Evolutionary conservation across 2,113 vertebrate species (phyloP), one percentile per base, ranked within the genome.

Genomic region (Corapipo altera): DNA sequence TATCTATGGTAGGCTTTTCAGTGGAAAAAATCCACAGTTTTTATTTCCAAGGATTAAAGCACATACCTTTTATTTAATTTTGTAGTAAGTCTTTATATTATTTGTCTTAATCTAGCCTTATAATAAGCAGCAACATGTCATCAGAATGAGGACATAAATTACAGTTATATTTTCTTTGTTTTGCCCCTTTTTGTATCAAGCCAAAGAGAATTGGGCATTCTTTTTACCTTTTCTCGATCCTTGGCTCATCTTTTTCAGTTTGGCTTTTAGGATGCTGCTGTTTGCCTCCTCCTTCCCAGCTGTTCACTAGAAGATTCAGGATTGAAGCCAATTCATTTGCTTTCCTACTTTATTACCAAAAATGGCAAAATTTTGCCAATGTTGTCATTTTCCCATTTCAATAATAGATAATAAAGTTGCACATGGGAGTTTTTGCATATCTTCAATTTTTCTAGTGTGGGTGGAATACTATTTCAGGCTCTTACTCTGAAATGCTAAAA

Each of bases 271-370:
- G 62, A 75, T 93, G 85, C 94, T 96, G 91, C 91, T 96, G 95
- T 96, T 95, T 85, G 75, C 85, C 83, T 96, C 87, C 82, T 96
- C 59, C 81, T 94, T 96, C 91, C 89, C 89, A 96, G 93, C 91
- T 96, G 88, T 93, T 96, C 93, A 77, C 85, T 89, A 69, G 67
- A 90, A 90, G 76, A 62, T 88, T 90, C 46, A 67, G 67, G 51
- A 85, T 69, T 83, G 46, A 85, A 83, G 89, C 89, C 71, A 96
- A 74, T 96, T 95, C 88, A 73, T 94, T 94, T 96, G 71, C 94
- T 97, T 96, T 94, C 82, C 71, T 92, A 59, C 59, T 93, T 96
- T 73, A 95, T 96, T 96, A 96, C 95, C 95, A 97, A 97, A 97
- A 96, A 96, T 90, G 94, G 93, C 78, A 96, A 96, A 86, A 91